A percentile compares a stretch with the other conserved stretches of the same genome.
Evolutionary conservation across 1,140 invertebrate species (phyloP).

Genomic region (Marisa cornuarietis): DNA sequence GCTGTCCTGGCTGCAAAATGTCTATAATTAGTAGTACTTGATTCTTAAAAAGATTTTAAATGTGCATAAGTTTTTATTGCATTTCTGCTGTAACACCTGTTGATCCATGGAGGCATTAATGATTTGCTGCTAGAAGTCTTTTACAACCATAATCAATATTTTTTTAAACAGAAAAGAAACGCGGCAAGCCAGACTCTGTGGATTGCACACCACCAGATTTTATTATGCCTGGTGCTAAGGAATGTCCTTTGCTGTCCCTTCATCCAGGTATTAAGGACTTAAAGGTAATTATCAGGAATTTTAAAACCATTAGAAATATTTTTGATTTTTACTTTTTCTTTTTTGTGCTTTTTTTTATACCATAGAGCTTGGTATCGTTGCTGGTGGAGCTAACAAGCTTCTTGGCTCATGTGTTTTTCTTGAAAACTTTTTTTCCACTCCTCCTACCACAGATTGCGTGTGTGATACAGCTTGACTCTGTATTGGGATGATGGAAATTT

Average conservation of each 20-base stretch:
- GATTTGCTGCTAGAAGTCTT: background rate
- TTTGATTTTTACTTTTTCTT: background rate
- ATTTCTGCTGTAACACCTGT: background rate
- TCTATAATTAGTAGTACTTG: too few species aligned
- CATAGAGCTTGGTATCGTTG: too few species aligned
- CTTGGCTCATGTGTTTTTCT: too few species aligned
- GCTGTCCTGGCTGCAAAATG: too few species aligned
- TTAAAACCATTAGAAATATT: background rate
- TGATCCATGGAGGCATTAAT: background rate
- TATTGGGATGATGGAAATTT: too few species aligned
- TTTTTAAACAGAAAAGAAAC: conserved; percentile 81
- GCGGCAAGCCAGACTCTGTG: conserved; percentile 71
- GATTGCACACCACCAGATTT: conserved; percentile 98
- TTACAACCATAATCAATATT: background rate
- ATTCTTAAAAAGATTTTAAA: too few species aligned
- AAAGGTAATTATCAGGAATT: conserved; percentile 68
- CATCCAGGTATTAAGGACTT: conserved; percentile 89
- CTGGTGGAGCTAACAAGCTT: too few species aligned
- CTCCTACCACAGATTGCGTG: too few species aligned
- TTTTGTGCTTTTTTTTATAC: background rate
- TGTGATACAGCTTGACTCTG: too few species aligned
- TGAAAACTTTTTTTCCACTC: too few species aligned
- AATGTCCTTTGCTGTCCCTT: conserved; percentile 85
- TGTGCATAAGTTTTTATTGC: too few species aligned
- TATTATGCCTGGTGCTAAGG: conserved; percentile 90